Percentiles rank a stretch among this genome's conserved stretches.
phyloP scores from a whole-genome alignment of 1,140 invertebrate genomes.

The Kradibia gibbosae region DNA sequence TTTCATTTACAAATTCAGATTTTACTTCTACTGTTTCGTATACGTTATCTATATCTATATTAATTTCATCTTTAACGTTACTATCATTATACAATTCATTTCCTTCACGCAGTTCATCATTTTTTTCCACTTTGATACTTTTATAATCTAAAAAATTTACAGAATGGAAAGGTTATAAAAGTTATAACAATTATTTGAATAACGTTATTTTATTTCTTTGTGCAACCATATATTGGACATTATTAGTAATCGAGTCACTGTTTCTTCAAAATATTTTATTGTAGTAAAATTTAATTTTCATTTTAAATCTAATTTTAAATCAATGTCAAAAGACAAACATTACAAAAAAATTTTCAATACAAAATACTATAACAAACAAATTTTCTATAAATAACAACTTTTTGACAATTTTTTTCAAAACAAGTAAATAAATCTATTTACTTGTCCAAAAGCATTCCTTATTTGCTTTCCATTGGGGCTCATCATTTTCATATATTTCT shows the following conservation, averaged over 20 bases:
- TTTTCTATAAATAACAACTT: not conserved
- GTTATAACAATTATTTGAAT: not conserved
- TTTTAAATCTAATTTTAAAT: too few relatives aligned
- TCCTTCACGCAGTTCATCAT: not conserved
- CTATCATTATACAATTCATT: not conserved
- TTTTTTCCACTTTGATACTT: not conserved
- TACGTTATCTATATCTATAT: constrained; percentile 44
- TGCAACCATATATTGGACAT: not conserved
- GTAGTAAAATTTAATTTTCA: too few relatives aligned
- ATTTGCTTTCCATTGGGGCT: constrained; percentile 83
- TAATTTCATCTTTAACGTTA: constrained; percentile 22
- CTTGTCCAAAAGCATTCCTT: constrained; percentile 82
- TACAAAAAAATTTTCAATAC: too few relatives aligned
- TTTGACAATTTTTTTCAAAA: constrained; percentile 10
- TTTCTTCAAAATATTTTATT: too few relatives aligned
- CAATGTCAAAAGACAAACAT: too few relatives aligned
- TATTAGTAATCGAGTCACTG: not conserved
- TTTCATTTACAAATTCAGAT: constrained; percentile 33
- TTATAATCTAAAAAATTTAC: constrained; percentile 26
- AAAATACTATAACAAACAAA: not conserved
- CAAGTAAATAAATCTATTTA: constrained; percentile 59
- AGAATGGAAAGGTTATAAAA: constrained; percentile 41
- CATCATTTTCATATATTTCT: constrained; percentile 84
- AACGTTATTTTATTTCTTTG: constrained; percentile 31
- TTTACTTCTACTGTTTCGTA: constrained; percentile 44